A percentile compares a stretch with the other conserved stretches of the same genome.
Conservation (phyloP, 2,888 invertebrate genomes). For the Tenthredo notha region DNA sequence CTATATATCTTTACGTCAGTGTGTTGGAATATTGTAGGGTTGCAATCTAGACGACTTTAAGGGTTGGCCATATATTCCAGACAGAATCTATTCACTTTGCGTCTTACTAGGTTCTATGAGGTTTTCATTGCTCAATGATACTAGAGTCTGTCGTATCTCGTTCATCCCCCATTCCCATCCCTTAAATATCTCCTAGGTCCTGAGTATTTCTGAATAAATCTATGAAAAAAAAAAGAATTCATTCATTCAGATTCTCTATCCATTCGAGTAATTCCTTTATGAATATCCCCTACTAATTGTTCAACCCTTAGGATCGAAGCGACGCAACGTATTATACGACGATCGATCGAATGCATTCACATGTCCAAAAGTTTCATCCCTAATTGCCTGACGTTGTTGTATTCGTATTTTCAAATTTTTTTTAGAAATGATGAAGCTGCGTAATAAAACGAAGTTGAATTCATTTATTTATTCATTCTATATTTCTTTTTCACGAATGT, state of each 20-base stretch:
- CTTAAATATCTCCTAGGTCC: too few relatives aligned
- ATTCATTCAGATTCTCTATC: too few relatives aligned
- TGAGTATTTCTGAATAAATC: too few relatives aligned
- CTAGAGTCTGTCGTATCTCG: background rate
- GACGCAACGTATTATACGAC: background rate
- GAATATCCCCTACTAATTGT: background rate
- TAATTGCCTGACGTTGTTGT: too few relatives aligned
- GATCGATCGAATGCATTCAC: background rate
- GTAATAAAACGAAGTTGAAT: background rate
- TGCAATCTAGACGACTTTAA: constrained; percentile 11
- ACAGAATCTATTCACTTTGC: constrained; percentile 8
- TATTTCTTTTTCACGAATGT: background rate
- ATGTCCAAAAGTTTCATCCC: background rate
- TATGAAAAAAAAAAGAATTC: too few relatives aligned
- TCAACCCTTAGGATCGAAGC: background rate
- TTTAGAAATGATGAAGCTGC: background rate
- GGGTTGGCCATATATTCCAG: background rate
- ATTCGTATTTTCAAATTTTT: too few relatives aligned
- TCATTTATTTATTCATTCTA: too few relatives aligned
- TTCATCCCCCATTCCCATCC: background rate
- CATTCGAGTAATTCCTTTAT: background rate
- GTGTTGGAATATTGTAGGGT: background rate
- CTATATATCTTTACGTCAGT: background rate
- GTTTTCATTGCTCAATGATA: constrained; percentile 4
- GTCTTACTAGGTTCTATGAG: background rate